A percentile compares a stretch with the other conserved stretches of the same genome.
phyloP scores from a whole-genome alignment of 2,888 invertebrate genomes.

The Diogma glabrata region DNA sequence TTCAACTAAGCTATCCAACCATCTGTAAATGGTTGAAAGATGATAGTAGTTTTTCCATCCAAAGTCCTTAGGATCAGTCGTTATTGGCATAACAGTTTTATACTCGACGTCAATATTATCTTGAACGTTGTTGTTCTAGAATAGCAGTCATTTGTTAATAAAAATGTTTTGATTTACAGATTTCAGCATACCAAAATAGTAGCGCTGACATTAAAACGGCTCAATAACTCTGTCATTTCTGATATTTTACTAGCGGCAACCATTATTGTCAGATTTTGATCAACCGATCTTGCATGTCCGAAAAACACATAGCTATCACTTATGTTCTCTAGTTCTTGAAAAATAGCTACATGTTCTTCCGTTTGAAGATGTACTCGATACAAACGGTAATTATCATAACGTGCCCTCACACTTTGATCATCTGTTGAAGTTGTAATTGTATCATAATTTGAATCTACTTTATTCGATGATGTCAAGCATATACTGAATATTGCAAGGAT shows the following conservation, averaged over 20 bases:
- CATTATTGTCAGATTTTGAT: constrained; percentile 32
- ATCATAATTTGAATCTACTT: too few species aligned
- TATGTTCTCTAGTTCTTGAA: constrained; percentile 28
- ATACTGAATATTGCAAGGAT: too few species aligned
- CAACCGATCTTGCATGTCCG: constrained; percentile 31
- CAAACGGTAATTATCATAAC: constrained; percentile 34
- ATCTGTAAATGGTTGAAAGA: constrained; percentile 33
- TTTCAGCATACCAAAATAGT: constrained; percentile 26
- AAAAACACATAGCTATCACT: constrained; percentile 29
- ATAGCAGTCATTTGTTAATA: not conserved
- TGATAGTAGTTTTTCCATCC: constrained; percentile 36
- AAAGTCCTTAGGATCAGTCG: constrained; percentile 24
- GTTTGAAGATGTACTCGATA: constrained; percentile 31
- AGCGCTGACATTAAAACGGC: constrained; percentile 27
- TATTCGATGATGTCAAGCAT: too few species aligned
- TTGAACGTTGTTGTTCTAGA: constrained; percentile 23
- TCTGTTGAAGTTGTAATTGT: too few species aligned
- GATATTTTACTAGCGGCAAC: constrained; percentile 34
- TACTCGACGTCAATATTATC: constrained; percentile 19
- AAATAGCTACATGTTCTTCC: constrained; percentile 29
- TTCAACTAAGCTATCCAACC: constrained; percentile 28
- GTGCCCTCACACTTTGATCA: too few species aligned
- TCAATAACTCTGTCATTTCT: constrained; percentile 30
- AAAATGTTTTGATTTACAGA: not conserved
- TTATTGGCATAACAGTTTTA: constrained; percentile 27